Base-by-base conservation (phyloP, 1,140 invertebrate species). In the Radopholus similis region DNA sequence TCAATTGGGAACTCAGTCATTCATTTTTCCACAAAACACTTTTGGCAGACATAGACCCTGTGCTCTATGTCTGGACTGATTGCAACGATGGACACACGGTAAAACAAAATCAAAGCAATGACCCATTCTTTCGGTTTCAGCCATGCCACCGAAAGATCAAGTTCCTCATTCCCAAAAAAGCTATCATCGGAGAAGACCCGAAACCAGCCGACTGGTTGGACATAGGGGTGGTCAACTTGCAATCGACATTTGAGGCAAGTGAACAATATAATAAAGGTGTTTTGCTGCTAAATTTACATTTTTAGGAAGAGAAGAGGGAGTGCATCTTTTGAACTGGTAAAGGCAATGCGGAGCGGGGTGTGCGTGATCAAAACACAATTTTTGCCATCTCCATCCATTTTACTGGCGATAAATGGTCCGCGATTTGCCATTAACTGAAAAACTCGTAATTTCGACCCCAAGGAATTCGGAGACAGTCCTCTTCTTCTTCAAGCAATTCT, bases 361-460 rank as follows among this genome's bases (percentile, higher is more conserved):
- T 64, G 35, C 32, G 26, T 15, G 38, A 63, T 59, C 4, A 38
- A 23, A 59, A 59, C 32, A 35, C 5, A 58, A 35, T 57, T 57
- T 44, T 32, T 18, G n/a, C 13, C 30, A 58, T 42, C 18, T 23
- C 13, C 6, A 2, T n/a, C n/a, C n/a, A 37, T 59, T 59, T 58
- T 58, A n/a, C n/a, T n/a, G n/a, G n/a, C n/a, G n/a, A n/a, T n/a
- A n/a, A n/a, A n/a, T n/a, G n/a, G n/a, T n/a, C n/a, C n/a, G n/a
- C n/a, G n/a, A n/a, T n/a, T n/a, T 21, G 11, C 2, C 2, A 51
- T 51, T 15, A 51, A 15, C 18, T 51, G 47, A 51, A 21, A 51
- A 51, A 66, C 18, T 42, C 44, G 38, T 74, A 74, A 26, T 66
- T 34, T 54, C 73, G 28, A 6, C 73, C 73, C 74, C 74, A 74